Evolutionary conservation across 2,113 vertebrate species (phyloP), one percentile per base, ranked within the genome.

Genomic region (Sarotherodon lohbergeri): DNA sequence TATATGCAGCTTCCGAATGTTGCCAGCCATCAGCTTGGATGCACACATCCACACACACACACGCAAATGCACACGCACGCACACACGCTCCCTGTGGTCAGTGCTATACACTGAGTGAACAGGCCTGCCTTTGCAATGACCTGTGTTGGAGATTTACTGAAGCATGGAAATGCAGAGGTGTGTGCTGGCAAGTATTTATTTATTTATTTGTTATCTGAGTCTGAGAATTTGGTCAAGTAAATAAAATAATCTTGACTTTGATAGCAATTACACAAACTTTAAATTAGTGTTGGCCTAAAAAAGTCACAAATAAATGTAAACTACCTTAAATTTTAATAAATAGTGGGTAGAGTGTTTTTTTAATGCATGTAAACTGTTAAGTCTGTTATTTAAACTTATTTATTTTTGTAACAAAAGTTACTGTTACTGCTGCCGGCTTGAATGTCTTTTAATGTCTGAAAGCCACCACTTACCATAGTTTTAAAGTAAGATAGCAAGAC

Each of bases 111-210:
- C 94, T 91, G 95, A 83, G 78, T 79, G 90, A 96, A 89, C 93
- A 92, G 96, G 91, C 89, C 94, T 97, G 97, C 96, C 97, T 98
- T 97, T 97, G 96, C 95, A 97, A 93, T 98, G 97, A 98, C 97
- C 98, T 96, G 96, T 95, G 94, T 88, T 90, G 46, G 68, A 95
- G 96, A 94, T 86, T 92, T 88, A 90, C 46, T 88, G 48, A 73
- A 90, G 80, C 34, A 50, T 86, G 66, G 61, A 80, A 85, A 89
- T 46, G 7, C 14, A 81, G n/a, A 56, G 12, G 22, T 61, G 24
- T 27, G 19, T 54, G 87, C 24, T 80, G 66, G 54, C 24, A 54
- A 17, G 2, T 34, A 41, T 82, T 59, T 82, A 3, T 34, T 81
- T 32, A 48, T 76, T 48, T 50, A 50, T 76, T 76, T 50, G 16